Base-by-base conservation (phyloP, 2,113 vertebrate species). In the Myotis davidii region DNA sequence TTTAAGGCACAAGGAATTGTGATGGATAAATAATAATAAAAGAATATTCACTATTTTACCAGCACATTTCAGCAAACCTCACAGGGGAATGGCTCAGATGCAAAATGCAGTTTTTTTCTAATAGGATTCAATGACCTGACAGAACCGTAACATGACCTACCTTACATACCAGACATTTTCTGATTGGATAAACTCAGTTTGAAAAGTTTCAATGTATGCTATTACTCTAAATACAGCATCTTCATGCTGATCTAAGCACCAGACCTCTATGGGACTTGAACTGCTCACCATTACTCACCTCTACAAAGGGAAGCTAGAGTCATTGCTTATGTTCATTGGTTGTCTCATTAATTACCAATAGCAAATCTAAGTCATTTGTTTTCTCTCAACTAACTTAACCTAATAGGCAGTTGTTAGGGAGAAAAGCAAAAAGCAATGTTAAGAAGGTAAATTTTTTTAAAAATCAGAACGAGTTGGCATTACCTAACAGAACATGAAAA, bases 361-460 rank as follows among this genome's bases (percentile, higher is more conserved):
- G 94, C 42, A 90, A 59, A 94, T 52, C 72, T 23, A 85, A 91
- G 48, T 76, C 42, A 52, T 70, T 89, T 88, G 34, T 89, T 85
- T 76, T 90, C 85, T 94, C 20, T 85, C 50, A 93, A 78, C 18
- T 84, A 65, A 84, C 72, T 83, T 50, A 67, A 89, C 8, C 42
- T 52, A 84, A 61, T 34, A 64, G 52, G 37, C 25, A 73, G 18
- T 65, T 81, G 32, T 90, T 88, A 45, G 64, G 20, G 11, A 34
- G n/a, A 95, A 83, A 84, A 85, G 9, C 8, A 50, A 81, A 77
- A 83, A 9, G 4, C 25, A 79, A 59, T 23, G 21, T 61, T 54
- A 89, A 94, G 78, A 77, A 45, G n/a, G n/a, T 34, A 86, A n/a
- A 7, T 48, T 74, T 29, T 78, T 12, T 8, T 18, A 64, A 86